phyloP scores from a whole-genome alignment of 2,113 vertebrate species.

The Syngnathus typhle region DNA sequence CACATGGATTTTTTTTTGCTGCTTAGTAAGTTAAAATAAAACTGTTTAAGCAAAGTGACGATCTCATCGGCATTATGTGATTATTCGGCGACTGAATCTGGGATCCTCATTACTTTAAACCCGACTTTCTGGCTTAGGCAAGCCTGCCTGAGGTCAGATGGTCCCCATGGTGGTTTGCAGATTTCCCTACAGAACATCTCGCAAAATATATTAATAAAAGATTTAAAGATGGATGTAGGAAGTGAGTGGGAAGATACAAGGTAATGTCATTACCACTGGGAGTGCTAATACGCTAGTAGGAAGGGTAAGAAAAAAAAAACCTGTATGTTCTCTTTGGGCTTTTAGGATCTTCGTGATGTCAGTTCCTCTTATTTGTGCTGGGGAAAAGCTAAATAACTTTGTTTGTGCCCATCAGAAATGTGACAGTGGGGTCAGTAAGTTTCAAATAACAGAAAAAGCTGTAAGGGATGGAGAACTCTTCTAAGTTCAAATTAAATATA shows the following conservation, averaged over 20 bases:
- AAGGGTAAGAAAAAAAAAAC: conserved; percentile 32
- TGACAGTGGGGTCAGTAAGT: background rate
- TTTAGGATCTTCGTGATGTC: conserved; percentile 14
- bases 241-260: conserved; percentile 39
- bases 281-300: conserved; percentile 28
- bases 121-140: conserved; percentile 15
- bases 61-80: conserved; percentile 31
- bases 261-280: conserved; percentile 56
- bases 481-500: conserved; percentile 57
- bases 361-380: conserved; percentile 16
- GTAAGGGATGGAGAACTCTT: conserved; percentile 27
- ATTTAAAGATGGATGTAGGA: conserved; percentile 53
- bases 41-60: conserved; percentile 5
- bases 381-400: background rate
- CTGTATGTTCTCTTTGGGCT: background rate
- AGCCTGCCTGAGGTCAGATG: conserved; percentile 36
- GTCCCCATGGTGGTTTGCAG: conserved; percentile 45
- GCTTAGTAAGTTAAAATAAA: background rate
- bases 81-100: conserved; percentile 31
- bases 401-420: conserved; percentile 11
- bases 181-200: conserved; percentile 58
- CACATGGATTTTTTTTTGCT: background rate
- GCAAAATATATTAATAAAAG: conserved; percentile 48
- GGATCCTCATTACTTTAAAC: conserved; percentile 35
- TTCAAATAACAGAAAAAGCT: conserved; percentile 26